Evolutionary conservation across 2,888 invertebrate genomes (phyloP), one percentile per base, ranked within the genome.

Genomic region (Abscondita cerata): DNA sequence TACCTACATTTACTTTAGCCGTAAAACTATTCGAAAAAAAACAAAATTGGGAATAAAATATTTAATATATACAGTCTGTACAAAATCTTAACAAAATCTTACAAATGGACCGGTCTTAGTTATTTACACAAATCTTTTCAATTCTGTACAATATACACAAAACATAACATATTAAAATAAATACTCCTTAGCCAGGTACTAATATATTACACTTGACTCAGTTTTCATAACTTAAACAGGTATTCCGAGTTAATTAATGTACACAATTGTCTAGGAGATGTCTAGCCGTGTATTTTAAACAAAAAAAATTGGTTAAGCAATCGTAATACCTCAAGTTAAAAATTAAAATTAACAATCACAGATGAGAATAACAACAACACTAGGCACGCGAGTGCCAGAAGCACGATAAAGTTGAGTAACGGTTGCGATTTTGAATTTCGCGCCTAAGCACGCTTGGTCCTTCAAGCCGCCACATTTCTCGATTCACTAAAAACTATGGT

Each of bases 101-200:
- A 61, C 34, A 59, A 55, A 60, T 50, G 18, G 52, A 33, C 25
- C 25, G n/a, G 12, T 60, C 57, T 46, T 62, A 62, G 59, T 52
- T 57, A 64, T 65, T 70, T 68, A 74, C 73, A 74, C 71, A 72
- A 72, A 69, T 69, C 68, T 66, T 62, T 66, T 68, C 65, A 64
- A 69, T 66, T 68, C 69, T 74, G 72, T 69, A 71, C 68, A 68
- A 65, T 68, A 68, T 68, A 64, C 60, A 68, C 68, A 68, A 52
- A 48, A 33, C 52, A 64, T 59, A 62, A 60, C 51, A 59, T 65
- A 59, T 47, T 56, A 53, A 59, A 79, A 80, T 78, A 79, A 79
- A 78, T 79, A 80, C 74, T 76, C 79, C 79, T 78, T 77, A 78
- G 72, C 75, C 80, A 80, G 80, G 79, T 80, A 80, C 80, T 75